Evolutionary conservation across 2,888 invertebrate genomes (phyloP).

Genomic region (Hemistola chrysoprasaria): DNA sequence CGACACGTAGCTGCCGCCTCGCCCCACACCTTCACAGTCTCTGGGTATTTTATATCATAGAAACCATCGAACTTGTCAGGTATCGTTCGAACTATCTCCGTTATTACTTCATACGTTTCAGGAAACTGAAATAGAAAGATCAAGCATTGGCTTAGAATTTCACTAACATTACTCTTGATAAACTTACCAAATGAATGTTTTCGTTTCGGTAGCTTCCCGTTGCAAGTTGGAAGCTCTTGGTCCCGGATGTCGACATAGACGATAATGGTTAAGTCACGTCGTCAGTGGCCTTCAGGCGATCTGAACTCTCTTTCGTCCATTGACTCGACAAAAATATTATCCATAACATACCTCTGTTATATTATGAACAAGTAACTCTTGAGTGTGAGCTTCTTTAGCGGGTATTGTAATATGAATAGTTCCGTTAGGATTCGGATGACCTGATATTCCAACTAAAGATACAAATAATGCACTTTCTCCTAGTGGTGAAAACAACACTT

Average conservation of each 20-base stretch:
- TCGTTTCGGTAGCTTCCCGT: background rate
- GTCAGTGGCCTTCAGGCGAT: too few species aligned
- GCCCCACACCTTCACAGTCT: constrained; percentile 68
- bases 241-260: too few species aligned
- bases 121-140: constrained; percentile 45
- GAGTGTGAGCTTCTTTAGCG: constrained; percentile 56
- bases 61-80: constrained; percentile 68
- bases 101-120: constrained; percentile 59
- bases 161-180: too few species aligned
- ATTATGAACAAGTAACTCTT: constrained; percentile 60
- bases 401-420: constrained; percentile 48
- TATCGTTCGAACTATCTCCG: constrained; percentile 52
- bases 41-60: constrained; percentile 65
- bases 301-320: too few species aligned
- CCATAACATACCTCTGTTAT: constrained; percentile 58
- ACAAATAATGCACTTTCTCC: constrained; percentile 66
- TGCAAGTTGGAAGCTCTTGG: too few species aligned
- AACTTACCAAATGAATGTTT: background rate
- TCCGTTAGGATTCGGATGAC: constrained; percentile 63
- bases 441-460: constrained; percentile 48
- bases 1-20: constrained; percentile 65
- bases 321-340: too few species aligned
- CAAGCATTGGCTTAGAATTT: too few species aligned
- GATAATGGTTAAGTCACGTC: too few species aligned
- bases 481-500: constrained; percentile 66